Percentiles rank a stretch among this genome's conserved stretches.
Conservation (phyloP, 2,113 vertebrate species). For the Sclerurus mexicanus region DNA sequence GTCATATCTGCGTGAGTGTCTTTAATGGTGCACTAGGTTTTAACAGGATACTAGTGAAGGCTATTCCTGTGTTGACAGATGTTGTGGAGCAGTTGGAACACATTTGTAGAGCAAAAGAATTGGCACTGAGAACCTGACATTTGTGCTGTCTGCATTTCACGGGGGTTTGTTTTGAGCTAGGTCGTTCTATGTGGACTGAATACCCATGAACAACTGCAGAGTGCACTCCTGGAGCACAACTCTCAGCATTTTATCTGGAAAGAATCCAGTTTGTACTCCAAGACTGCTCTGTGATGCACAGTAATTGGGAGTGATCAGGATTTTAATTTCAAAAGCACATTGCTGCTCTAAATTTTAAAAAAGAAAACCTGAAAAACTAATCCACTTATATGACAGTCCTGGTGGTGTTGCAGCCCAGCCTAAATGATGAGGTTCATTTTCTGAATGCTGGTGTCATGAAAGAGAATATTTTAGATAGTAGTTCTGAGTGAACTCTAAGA, state of each 20-base stretch:
- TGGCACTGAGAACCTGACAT: background rate
- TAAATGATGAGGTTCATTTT: background rate
- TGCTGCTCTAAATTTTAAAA: background rate
- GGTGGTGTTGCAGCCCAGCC: background rate
- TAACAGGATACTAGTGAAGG: background rate
- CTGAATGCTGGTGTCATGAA: background rate
- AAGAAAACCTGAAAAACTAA: background rate
- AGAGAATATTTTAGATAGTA: background rate
- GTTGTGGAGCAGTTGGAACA: background rate
- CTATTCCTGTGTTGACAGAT: background rate
- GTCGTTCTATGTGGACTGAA: background rate
- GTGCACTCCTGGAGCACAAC: background rate
- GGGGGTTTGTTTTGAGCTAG: background rate
- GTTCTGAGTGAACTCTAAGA: background rate
- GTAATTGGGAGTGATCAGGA: background rate
- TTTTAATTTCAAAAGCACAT: background rate
- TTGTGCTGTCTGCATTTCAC: background rate
- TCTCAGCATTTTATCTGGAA: background rate
- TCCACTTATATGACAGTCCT: background rate
- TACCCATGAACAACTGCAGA: background rate
- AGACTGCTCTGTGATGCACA: background rate
- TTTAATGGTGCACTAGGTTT: background rate
- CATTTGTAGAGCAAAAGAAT: background rate
- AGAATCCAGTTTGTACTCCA: background rate
- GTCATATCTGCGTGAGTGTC: background rate